These are phyloP conservation scores for Zaprionus gabonicus DNA, from an alignment of 1,140 invertebrate species.

Conservation along the genomic window DNA sequence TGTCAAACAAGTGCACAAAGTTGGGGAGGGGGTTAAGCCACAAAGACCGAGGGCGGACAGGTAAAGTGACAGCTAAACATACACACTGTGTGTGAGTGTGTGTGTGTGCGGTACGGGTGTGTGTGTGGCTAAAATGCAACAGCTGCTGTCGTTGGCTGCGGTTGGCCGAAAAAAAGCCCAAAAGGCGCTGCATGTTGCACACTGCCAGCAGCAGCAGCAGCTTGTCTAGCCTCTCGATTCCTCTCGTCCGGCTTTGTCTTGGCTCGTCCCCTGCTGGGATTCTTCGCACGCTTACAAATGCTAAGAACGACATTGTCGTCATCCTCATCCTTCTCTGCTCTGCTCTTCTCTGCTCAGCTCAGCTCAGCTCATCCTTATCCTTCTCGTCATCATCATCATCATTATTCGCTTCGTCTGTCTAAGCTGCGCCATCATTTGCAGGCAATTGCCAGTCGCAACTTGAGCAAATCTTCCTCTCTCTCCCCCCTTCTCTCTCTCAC, in stretches of 20 bases:
- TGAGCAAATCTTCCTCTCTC: slow-evolving; percentile 18
- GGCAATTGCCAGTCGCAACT: slow-evolving; percentile 58
- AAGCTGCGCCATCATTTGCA: slow-evolving; percentile 60
- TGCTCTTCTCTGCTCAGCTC: neutral
- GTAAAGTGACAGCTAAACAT: slow-evolving; percentile 12
- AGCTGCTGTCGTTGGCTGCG: slow-evolving; percentile 48
- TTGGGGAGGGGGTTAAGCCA: too few relatives aligned
- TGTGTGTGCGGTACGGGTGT: neutral
- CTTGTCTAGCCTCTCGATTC: neutral
- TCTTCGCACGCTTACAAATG: slow-evolving; percentile 19
- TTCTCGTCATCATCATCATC: slow-evolving; percentile 3
- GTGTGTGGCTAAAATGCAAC: slow-evolving; percentile 55
- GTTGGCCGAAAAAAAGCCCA: slow-evolving; percentile 21
- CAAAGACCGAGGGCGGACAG: neutral
- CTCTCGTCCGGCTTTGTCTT: neutral
- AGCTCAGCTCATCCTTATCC: neutral
- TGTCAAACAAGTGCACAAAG: slow-evolving; percentile 3
- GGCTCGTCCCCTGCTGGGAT: slow-evolving; percentile 10
- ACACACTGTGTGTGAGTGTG: neutral
- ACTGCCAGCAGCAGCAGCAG: neutral
- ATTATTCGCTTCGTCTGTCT: slow-evolving; percentile 21
- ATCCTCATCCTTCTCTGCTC: neutral
- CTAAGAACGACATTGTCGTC: slow-evolving; percentile 18
- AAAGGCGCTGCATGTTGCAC: slow-evolving; percentile 41
- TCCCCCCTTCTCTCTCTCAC: neutral